phyloP scores from a whole-genome alignment of 2,888 invertebrate genomes.

The Philaethria dido region DNA sequence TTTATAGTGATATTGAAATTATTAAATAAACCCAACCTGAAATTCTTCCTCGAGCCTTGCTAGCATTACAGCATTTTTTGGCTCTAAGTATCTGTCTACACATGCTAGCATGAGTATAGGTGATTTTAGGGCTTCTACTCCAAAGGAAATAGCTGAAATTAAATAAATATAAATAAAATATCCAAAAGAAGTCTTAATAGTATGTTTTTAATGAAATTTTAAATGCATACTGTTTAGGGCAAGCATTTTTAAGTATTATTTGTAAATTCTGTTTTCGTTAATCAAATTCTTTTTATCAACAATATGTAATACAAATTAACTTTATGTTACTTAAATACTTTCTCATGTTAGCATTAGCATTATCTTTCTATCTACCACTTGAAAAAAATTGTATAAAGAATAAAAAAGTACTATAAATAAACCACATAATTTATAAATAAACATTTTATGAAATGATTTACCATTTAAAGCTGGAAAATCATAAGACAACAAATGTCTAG shows the following conservation, averaged over 20 bases:
- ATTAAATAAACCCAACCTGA: slow-evolving; percentile 84
- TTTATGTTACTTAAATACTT: no score
- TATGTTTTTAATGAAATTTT: no score
- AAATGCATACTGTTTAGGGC: no score
- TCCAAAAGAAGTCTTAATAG: no score
- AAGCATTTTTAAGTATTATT: no score
- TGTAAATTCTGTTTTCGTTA: no score
- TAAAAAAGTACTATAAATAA: no score
- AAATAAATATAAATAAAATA: slow-evolving; percentile 7
- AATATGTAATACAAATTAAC: no score
- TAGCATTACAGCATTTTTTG: slow-evolving; percentile 92
- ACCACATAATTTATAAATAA: not conserved
- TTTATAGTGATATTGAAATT: not conserved
- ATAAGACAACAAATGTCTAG: slow-evolving; percentile 91
- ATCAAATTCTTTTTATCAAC: no score
- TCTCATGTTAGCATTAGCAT: no score
- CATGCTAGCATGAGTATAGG: slow-evolving; percentile 93
- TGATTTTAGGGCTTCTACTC: slow-evolving; percentile 95
- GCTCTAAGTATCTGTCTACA: slow-evolving; percentile 89
- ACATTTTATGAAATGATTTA: slow-evolving; percentile 59
- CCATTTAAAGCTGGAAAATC: slow-evolving; percentile 92
- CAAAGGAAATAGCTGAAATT: slow-evolving; percentile 90
- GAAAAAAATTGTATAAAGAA: no score
- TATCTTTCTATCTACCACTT: no score
- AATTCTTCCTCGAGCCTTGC: slow-evolving; percentile 96